Conservation (phyloP, 2,888 invertebrate species). For the Dorcus hopei region DNA sequence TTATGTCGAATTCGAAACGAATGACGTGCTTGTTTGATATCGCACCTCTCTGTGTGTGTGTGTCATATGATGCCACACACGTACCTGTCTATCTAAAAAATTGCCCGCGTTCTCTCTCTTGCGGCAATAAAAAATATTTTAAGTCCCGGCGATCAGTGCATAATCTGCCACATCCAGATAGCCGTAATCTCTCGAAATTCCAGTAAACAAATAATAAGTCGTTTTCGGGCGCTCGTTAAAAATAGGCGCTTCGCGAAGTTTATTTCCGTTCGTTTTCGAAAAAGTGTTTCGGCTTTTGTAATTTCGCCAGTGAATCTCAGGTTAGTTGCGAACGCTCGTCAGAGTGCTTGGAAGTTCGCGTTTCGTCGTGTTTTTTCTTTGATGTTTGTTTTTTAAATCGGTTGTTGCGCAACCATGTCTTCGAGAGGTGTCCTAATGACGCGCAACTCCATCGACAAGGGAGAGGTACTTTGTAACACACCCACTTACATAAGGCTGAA, state of each 20-base stretch:
- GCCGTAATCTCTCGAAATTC: too few species aligned
- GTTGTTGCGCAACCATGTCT: conserved; percentile 34
- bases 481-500: conserved; percentile 39
- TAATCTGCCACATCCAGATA: too few species aligned
- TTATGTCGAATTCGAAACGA: too few species aligned
- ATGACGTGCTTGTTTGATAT: too few species aligned
- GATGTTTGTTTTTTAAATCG: background rate
- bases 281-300: conserved; percentile 8
- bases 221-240: background rate
- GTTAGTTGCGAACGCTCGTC: conserved; percentile 10
- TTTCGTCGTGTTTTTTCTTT: background rate
- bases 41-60: too few species aligned
- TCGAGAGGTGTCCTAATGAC: conserved; percentile 40
- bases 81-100: too few species aligned
- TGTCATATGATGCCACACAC: too few species aligned
- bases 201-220: too few species aligned
- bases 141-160: too few species aligned
- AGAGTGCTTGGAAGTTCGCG: background rate
- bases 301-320: conserved; percentile 12
- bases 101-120: too few species aligned
- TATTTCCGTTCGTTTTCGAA: conserved; percentile 8
- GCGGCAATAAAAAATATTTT: too few species aligned
- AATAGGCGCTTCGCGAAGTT: background rate
- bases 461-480: conserved; percentile 30
- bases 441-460: conserved; percentile 30